These are phyloP conservation scores for Gnathonemus longibarbis DNA, from an alignment of 2,113 vertebrate genomes.

Conservation along the genomic window DNA sequence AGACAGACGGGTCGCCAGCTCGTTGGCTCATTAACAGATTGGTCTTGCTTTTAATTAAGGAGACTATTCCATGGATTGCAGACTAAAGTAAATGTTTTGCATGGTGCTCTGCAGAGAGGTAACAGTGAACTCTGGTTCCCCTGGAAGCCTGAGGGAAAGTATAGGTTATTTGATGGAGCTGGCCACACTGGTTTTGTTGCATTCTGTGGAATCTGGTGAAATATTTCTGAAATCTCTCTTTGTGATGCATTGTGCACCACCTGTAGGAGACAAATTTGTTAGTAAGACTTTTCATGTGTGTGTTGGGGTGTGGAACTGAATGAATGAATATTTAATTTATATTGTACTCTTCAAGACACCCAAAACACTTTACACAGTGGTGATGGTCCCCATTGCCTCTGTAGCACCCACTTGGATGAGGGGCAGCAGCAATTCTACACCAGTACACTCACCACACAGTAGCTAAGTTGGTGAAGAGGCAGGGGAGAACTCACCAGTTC, in stretches of 20 bases:
- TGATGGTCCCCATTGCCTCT: not conserved
- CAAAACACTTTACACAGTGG: not conserved
- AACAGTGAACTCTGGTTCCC: not conserved
- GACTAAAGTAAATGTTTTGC: not conserved
- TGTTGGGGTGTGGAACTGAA: not conserved
- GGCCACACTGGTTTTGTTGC: not conserved
- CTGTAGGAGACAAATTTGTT: not conserved
- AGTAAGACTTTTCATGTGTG: not conserved
- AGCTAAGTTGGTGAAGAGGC: not conserved
- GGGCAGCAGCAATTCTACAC: not conserved
- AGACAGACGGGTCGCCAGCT: not conserved
- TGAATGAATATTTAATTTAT: not conserved
- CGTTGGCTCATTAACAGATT: slow-evolving; percentile 31
- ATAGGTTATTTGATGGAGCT: not conserved
- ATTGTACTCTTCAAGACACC: not conserved
- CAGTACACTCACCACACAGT: not conserved
- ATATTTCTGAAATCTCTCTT: not conserved
- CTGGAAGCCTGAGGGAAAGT: not conserved
- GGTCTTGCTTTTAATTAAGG: slow-evolving; percentile 25
- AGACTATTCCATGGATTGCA: slow-evolving; percentile 5
- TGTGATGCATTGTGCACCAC: not conserved
- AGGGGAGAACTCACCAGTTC: not conserved
- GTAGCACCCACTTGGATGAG: not conserved
- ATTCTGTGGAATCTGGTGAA: not conserved
- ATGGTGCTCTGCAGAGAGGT: not conserved